Percentiles rank a stretch among this genome's conserved stretches.
These are phyloP conservation scores for Pollachius pollachius DNA, from an alignment of 2,113 vertebrate genomes.

Conservation along the genomic window DNA sequence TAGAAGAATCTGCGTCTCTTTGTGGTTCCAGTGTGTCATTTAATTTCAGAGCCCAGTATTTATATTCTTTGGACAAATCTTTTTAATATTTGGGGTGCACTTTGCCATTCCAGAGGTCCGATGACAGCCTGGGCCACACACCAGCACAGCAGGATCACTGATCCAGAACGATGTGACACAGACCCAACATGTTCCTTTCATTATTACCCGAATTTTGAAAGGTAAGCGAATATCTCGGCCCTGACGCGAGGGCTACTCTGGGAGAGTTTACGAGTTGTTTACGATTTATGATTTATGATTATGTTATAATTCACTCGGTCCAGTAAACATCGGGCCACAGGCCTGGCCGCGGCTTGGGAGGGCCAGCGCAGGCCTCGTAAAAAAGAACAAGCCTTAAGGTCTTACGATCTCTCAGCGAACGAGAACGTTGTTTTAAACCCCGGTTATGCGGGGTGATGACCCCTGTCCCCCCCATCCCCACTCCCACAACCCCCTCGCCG, in stretches of 20 bases:
- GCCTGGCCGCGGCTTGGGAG: neutral
- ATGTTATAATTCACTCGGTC: neutral
- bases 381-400: neutral
- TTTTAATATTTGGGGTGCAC: slow-evolving; percentile 27
- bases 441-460: neutral
- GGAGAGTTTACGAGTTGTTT: slow-evolving; percentile 30
- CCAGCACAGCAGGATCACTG: slow-evolving; percentile 26
- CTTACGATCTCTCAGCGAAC: neutral
- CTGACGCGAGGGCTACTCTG: slow-evolving; percentile 21
- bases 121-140: neutral
- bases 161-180: slow-evolving; percentile 36
- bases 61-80: slow-evolving; percentile 29
- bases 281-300: no score
- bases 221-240: slow-evolving; percentile 18
- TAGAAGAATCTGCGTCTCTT: slow-evolving; percentile 39
- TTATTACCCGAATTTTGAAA: slow-evolving; percentile 1
- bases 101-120: slow-evolving; percentile 8
- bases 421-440: neutral
- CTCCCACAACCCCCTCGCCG: no score
- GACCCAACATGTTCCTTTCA: slow-evolving; percentile 28
- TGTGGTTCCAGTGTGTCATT: slow-evolving; percentile 33
- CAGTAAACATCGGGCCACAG: neutral
- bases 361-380: neutral
- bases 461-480: neutral
- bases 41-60: slow-evolving; percentile 44